A percentile compares a stretch with the other conserved stretches of the same genome.
Evolutionary conservation across 1,140 invertebrate genomes (phyloP).

Genomic region (Episyrphus balteatus): DNA sequence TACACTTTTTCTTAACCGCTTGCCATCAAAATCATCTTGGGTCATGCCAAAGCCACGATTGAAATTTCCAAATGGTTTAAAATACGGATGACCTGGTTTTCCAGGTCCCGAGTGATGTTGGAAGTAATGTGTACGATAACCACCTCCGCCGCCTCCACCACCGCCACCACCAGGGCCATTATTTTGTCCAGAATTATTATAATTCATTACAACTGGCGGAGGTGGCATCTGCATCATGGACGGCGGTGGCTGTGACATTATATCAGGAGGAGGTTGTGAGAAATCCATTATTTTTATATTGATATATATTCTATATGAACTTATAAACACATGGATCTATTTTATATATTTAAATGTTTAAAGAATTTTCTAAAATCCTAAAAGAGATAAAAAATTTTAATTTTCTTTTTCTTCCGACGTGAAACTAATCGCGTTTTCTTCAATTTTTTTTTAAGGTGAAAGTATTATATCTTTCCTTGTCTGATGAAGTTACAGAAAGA

Average conservation of each 20-base stretch:
- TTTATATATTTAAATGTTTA: too few species aligned
- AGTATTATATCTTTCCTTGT: too few species aligned
- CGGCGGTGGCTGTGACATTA: slow-evolving; percentile 27
- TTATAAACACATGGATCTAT: too few species aligned
- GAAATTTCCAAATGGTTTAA: slow-evolving; percentile 31
- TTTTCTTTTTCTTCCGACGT: too few species aligned
- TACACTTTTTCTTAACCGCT: slow-evolving; percentile 87
- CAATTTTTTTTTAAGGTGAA: too few species aligned
- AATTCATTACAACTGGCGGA: slow-evolving; percentile 20
- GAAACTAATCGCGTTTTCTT: too few species aligned
- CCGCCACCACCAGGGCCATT: slow-evolving; percentile 9
- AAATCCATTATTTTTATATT: slow-evolving; percentile 19
- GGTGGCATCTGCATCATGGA: slow-evolving; percentile 26
- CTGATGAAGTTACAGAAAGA: too few species aligned
- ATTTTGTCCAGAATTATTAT: slow-evolving; percentile 29
- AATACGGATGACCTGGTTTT: slow-evolving; percentile 10
- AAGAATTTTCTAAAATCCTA: too few species aligned
- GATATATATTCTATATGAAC: neutral
- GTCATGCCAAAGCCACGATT: slow-evolving; percentile 42
- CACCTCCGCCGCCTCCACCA: neutral
- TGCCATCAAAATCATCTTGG: slow-evolving; percentile 88
- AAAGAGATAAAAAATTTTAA: too few species aligned
- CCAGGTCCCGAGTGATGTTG: neutral
- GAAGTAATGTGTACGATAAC: slow-evolving; percentile 1
- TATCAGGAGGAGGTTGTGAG: slow-evolving; percentile 28